Conservation (phyloP, 2,797 vertebrate species). For the Cyprinella venusta region DNA sequence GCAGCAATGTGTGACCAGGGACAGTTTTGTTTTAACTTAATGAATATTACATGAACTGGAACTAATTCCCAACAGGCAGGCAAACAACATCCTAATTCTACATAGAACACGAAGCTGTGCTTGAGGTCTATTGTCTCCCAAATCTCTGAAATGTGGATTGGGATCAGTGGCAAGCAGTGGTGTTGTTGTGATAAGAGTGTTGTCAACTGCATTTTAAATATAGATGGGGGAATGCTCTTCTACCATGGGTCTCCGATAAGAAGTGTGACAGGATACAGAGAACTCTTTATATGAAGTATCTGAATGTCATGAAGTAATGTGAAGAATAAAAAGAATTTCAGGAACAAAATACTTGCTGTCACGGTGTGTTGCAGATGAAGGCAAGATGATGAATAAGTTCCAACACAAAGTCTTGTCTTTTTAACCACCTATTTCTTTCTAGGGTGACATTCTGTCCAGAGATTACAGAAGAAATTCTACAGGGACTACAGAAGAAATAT, state of each 20-base stretch:
- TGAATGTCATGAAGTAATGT: no score
- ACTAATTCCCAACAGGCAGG: slow-evolving; percentile 57
- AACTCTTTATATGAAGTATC: no score
- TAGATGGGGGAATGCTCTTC: not conserved
- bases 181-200: not conserved
- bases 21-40: slow-evolving; percentile 58
- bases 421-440: no score
- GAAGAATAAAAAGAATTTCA: no score
- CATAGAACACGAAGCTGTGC: slow-evolving; percentile 16
- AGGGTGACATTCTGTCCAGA: no score
- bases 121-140: slow-evolving; percentile 40
- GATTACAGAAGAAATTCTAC: no score
- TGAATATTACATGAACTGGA: slow-evolving; percentile 66
- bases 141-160: slow-evolving; percentile 49
- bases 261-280: no score
- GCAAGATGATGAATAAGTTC: no score
- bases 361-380: no score
- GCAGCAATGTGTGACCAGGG: slow-evolving; percentile 37
- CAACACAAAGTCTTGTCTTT: no score
- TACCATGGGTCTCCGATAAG: not conserved
- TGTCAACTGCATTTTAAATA: not conserved
- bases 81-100: slow-evolving; percentile 48
- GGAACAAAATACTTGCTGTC: no score
- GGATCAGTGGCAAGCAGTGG: not conserved
- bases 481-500: no score